A percentile compares a stretch with the other conserved stretches of the same genome.
phyloP scores from a whole-genome alignment of 2,113 vertebrate genomes.

The Nycticebus coucang region DNA sequence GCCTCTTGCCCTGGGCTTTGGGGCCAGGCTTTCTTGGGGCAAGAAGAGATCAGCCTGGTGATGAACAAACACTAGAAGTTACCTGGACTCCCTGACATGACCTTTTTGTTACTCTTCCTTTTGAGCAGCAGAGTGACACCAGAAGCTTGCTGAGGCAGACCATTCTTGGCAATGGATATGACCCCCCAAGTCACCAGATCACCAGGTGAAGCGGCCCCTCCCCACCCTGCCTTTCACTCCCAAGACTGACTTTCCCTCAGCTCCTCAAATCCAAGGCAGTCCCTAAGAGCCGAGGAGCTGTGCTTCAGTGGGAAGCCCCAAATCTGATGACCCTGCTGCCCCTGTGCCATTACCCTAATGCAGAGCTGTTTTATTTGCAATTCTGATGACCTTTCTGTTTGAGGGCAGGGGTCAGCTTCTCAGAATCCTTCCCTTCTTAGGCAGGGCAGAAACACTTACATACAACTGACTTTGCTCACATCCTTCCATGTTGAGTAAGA shows the following conservation, averaged over 20 bases:
- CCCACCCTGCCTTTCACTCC: neutral
- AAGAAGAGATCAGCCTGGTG: neutral
- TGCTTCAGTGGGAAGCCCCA: neutral
- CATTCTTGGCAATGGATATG: conserved; percentile 82
- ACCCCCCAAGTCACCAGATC: conserved; percentile 83
- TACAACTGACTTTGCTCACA: neutral
- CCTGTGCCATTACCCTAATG: accelerated
- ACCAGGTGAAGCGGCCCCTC: conserved; percentile 83
- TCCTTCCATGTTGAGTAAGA: neutral
- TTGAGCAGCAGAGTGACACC: conserved; percentile 83
- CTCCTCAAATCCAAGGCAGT: neutral
- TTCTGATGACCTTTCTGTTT: neutral
- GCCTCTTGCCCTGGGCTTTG: neutral
- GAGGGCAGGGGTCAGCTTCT: neutral
- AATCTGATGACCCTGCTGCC: neutral
- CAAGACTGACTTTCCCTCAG: neutral
- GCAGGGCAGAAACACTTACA: neutral
- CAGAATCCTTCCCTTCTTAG: neutral
- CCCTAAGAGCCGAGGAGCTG: neutral
- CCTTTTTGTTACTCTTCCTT: conserved; percentile 65
- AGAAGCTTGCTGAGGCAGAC: conserved; percentile 86
- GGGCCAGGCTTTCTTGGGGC: neutral
- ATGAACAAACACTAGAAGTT: accelerated
- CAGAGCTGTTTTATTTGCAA: neutral
- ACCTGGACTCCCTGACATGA: neutral